Evolutionary conservation across 2,113 vertebrate species (phyloP), one percentile per base, ranked within the genome.

Genomic region (Furnarius figulus): DNA sequence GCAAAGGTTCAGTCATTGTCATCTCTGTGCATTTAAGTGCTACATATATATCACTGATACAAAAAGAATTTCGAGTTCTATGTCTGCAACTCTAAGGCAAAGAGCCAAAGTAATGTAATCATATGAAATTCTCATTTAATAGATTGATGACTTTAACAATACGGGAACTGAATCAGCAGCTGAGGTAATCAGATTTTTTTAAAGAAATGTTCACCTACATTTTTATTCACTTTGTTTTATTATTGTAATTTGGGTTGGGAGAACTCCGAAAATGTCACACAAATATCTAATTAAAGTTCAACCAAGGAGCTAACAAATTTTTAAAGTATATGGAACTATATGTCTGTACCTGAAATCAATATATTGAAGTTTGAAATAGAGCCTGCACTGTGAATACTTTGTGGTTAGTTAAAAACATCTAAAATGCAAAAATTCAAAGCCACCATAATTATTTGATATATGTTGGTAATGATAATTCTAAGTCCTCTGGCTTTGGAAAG

Each of bases 131-230:
- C 98, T 98, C 94, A 98, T 98, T 98, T 97, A 98, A 97, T 98
- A 98, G 98, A 98, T 98, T 98, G 98, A 98, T 97, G 98, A 98
- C 98, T 98, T 98, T 97, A 98, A 97, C 98, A 98, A 97, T 98
- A 95, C 97, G 97, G 98, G 97, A 98, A 98, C 97, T 98, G 98
- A 98, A 96, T 98, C 98, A 96, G 95, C 98, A 95, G 93, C 97
- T 93, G 98, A 98, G 98, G 98, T 98, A 98, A 98, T 97, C 95
- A 94, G 97, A 98, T 97, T 97, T 98, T 97, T 98, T 97, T 97
- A 95, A 97, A 98, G 96, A 96, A 97, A 95, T 94, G 87, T 93
- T 97, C 97, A 97, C 98, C 90, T 96, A 94, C 92, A 66, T 95
- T 96, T 94, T 97, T 92, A 83, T 95, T 97, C 97, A 97, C 96